Evolutionary conservation across 2,888 invertebrate species (phyloP).

Genomic region (Papilio gigon): DNA sequence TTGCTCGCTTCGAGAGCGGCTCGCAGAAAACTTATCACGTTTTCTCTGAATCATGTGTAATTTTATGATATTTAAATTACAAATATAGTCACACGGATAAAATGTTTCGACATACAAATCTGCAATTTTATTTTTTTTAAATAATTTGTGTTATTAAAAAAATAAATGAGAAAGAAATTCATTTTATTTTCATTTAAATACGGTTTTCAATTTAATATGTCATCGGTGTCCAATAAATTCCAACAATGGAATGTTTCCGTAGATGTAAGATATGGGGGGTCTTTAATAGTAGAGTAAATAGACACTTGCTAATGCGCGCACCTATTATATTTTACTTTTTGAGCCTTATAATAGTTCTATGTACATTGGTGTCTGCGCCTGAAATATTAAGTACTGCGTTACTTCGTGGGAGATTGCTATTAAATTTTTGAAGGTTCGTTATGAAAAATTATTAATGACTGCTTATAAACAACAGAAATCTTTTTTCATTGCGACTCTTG

Average conservation of each 20-base stretch:
- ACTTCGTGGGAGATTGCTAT: background rate
- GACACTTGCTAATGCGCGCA: too few species aligned
- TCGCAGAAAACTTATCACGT: background rate
- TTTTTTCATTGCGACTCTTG: constrained; percentile 1
- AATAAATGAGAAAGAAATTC: too few species aligned
- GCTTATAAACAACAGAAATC: background rate
- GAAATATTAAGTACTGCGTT: background rate
- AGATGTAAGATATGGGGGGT: too few species aligned
- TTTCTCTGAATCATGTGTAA: background rate
- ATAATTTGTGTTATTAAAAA: too few species aligned
- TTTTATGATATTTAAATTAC: background rate
- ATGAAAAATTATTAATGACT: background rate
- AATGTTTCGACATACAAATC: too few species aligned
- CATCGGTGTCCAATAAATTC: too few species aligned
- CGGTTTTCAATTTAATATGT: too few species aligned
- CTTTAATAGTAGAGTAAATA: too few species aligned
- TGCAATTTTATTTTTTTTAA: background rate
- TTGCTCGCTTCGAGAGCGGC: background rate
- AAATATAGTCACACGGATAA: background rate
- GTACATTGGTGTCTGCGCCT: background rate
- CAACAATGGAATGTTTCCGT: too few species aligned
- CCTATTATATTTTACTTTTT: background rate
- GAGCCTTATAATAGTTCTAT: background rate
- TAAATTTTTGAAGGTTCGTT: background rate
- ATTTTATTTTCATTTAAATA: too few species aligned